Percentiles rank a stretch among this genome's conserved stretches.
These are phyloP conservation scores for Ischnura elegans DNA, from an alignment of 2,888 invertebrate species.

Conservation along the genomic window DNA sequence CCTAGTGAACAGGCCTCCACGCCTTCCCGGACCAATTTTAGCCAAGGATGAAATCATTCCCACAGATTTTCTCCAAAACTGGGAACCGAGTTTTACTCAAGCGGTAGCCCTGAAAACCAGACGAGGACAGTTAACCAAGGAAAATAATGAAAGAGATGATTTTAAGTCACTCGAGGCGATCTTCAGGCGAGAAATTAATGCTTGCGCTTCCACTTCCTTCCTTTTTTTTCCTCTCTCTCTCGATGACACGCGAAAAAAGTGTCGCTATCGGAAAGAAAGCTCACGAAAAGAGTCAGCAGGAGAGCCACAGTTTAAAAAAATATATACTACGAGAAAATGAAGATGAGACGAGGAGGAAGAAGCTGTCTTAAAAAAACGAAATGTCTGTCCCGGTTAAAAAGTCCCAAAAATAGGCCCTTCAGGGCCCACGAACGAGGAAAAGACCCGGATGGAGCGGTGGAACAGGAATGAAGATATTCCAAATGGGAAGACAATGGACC, in stretches of 20 bases:
- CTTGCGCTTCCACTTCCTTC: not conserved
- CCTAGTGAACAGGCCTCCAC: not conserved
- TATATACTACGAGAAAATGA: not conserved
- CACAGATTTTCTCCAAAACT: not conserved
- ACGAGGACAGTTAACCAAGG: not conserved
- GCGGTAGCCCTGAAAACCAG: not conserved
- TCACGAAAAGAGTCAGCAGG: not conserved
- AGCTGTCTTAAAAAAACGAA: too few relatives aligned
- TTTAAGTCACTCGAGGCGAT: constrained; percentile 1
- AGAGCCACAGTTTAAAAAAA: not conserved
- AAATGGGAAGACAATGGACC: not conserved
- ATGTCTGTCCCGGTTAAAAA: too few relatives aligned
- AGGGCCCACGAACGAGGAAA: not conserved
- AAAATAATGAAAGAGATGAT: not conserved
- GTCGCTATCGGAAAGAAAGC: not conserved
- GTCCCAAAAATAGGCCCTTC: too few relatives aligned
- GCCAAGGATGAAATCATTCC: not conserved
- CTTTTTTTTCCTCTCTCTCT: not conserved
- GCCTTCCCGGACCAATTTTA: not conserved
- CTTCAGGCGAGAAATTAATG: not conserved
- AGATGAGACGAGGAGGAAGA: not conserved
- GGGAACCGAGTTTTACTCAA: not conserved
- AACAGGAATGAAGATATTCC: not conserved
- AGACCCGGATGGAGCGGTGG: not conserved
- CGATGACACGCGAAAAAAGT: too few relatives aligned